These are phyloP conservation scores for Ericerus pela DNA, from an alignment of 1,140 invertebrate species.

Conservation along the genomic window DNA sequence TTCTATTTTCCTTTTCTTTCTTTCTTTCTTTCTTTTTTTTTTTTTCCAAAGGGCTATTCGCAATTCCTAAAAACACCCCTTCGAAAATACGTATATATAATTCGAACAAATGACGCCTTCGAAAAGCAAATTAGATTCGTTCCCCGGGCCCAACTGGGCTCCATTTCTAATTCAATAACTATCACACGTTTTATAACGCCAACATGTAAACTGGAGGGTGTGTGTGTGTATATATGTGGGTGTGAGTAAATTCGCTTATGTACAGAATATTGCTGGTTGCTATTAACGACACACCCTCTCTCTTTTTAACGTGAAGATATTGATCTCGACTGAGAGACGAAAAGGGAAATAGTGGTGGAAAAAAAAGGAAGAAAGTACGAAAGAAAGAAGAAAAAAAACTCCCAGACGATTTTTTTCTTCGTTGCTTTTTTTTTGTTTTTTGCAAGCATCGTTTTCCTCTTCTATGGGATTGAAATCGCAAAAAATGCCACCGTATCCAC, in stretches of 20 bases:
- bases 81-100: slow-evolving; percentile 12
- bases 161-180: slow-evolving; percentile 12
- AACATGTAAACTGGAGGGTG: no score
- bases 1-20: no score
- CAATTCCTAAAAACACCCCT: no score
- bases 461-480: no score
- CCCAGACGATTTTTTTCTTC: background rate
- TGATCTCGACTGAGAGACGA: slow-evolving; percentile 5
- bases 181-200: slow-evolving; percentile 11
- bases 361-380: no score
- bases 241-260: background rate
- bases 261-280: slow-evolving; percentile 1
- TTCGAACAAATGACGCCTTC: slow-evolving; percentile 11
- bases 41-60: no score
- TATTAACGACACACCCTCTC: slow-evolving; percentile 10
- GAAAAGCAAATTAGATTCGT: slow-evolving; percentile 12
- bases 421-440: background rate
- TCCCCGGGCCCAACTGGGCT: slow-evolving; percentile 9
- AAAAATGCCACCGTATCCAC: no score
- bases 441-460: no score
- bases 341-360: slow-evolving; percentile 5
- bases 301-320: slow-evolving; percentile 8
- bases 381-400: background rate
- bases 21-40: no score
- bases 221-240: slow-evolving; percentile 1